Base-by-base conservation (phyloP, 2,888 invertebrate genomes). In the Ochropleura plecta region DNA sequence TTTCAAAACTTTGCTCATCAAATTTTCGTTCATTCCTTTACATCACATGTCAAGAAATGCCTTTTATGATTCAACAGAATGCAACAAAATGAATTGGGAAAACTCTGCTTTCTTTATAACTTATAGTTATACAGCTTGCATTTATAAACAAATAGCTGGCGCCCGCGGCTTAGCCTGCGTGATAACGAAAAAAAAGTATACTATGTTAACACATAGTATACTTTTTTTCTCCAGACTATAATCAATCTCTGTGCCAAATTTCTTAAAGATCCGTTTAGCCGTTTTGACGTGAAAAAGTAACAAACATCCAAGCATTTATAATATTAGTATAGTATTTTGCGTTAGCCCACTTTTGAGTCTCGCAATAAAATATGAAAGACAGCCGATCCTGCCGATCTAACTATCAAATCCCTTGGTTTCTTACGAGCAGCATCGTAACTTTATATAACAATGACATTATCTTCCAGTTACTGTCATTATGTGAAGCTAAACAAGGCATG, bases 371-470 rank as follows among this genome's bases (percentile, higher is more conserved):
- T 76, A 68, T 65, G 57, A 84, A 81, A 76, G 63, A n/a, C 60
- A 66, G 7, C 55, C 16, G 53, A 80, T 79, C 63, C 12, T 42
- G 18, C 51, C 48, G 62, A 67, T 74, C 46, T 63, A 46, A 57
- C 62, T 51, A 71, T 70, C 53, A 51, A 62, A 69, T 53, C 53
- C 59, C n/a, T 63, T 76, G 81, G 70, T 81, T 70, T 49, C 44
- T 18, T 62, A 62, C 49, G 70, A 62, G 40, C 60, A 78, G 57
- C 62, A 55, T 78, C 79, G 63, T 83, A 74, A 83, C 71, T 79
- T 82, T 82, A 73, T 73, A 78, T 82, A 73, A 85, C 51, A 82
- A 57, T 49, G 82, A 81, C 77, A 86, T 55, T 75, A 85, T 83
- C 76, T 73, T 42, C 63, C 60, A 72, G 63, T 60, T 42, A 62